A percentile compares a stretch with the other conserved stretches of the same genome.
phyloP scores from a whole-genome alignment of 2,113 vertebrate species.

The Phalacrocorax pelagicus region DNA sequence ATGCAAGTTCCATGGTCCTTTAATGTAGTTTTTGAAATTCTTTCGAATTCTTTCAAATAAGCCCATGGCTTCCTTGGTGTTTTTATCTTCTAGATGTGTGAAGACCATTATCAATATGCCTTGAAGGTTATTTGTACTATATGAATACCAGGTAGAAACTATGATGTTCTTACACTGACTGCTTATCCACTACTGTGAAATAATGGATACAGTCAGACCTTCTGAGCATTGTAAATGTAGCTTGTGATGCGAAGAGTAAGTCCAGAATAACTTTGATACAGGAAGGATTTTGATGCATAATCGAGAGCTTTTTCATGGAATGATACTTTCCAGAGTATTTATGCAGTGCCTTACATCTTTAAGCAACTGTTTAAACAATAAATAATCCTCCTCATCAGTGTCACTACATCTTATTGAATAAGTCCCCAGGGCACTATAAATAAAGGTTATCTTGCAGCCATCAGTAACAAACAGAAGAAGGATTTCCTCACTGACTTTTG shows the following conservation, averaged over 20 bases:
- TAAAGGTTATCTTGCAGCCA: constrained; percentile 19
- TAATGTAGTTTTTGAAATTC: background rate
- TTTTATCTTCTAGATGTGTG: background rate
- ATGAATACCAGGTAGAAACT: background rate
- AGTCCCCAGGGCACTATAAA: background rate
- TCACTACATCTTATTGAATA: background rate
- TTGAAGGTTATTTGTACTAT: background rate
- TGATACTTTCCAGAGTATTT: background rate
- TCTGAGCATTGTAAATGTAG: background rate
- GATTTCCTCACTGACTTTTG: background rate
- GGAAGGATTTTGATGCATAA: background rate
- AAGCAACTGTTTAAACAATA: constrained; percentile 28
- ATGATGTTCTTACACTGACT: background rate
- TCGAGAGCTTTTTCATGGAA: background rate
- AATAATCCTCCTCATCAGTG: constrained; percentile 39
- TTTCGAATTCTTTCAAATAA: background rate
- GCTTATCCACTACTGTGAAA: background rate
- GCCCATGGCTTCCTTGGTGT: background rate
- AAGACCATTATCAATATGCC: background rate
- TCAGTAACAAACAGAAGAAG: constrained; percentile 2
- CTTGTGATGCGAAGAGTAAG: background rate
- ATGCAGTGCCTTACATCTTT: background rate
- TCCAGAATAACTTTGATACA: background rate
- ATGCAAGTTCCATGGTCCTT: background rate
- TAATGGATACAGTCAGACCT: background rate